A percentile compares a stretch with the other conserved stretches of the same genome.
These are phyloP conservation scores for Bucco capensis DNA, from an alignment of 2,113 vertebrate genomes.

Conservation along the genomic window DNA sequence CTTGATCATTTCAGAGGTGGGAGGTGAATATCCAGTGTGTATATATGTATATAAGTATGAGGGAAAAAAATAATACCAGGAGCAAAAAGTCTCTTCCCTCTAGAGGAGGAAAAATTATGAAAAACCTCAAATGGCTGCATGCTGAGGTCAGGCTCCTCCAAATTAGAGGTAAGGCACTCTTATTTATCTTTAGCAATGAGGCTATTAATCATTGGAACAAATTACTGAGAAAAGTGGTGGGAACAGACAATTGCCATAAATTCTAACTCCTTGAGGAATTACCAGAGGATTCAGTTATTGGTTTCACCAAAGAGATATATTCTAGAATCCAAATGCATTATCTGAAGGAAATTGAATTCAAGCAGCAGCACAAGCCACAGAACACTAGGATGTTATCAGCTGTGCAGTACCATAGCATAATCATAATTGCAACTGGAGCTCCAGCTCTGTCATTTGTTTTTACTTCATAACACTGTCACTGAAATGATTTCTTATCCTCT, in stretches of 20 bases:
- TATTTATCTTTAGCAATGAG: slow-evolving; percentile 28
- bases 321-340: slow-evolving; percentile 30
- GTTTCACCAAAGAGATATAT: slow-evolving; percentile 29
- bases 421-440: background rate
- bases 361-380: background rate
- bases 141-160: slow-evolving; percentile 40
- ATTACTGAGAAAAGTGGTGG: slow-evolving; percentile 32
- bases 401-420: background rate
- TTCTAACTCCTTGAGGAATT: slow-evolving; percentile 40
- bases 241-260: slow-evolving; percentile 55
- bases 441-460: slow-evolving; percentile 3
- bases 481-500: background rate
- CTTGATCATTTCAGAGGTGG: background rate
- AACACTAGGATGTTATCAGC: background rate
- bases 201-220: slow-evolving; percentile 51
- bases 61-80: background rate
- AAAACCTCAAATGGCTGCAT: background rate
- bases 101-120: background rate
- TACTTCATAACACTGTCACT: background rate
- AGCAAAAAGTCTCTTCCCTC: background rate
- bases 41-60: no score
- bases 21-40: background rate
- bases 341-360: slow-evolving; percentile 21
- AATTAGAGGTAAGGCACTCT: slow-evolving; percentile 1
- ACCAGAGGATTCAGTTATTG: slow-evolving; percentile 20